Evolutionary conservation across 2,888 invertebrate genomes (phyloP), one percentile per base, ranked within the genome.

Genomic region (Caenorhabditis sp.): DNA sequence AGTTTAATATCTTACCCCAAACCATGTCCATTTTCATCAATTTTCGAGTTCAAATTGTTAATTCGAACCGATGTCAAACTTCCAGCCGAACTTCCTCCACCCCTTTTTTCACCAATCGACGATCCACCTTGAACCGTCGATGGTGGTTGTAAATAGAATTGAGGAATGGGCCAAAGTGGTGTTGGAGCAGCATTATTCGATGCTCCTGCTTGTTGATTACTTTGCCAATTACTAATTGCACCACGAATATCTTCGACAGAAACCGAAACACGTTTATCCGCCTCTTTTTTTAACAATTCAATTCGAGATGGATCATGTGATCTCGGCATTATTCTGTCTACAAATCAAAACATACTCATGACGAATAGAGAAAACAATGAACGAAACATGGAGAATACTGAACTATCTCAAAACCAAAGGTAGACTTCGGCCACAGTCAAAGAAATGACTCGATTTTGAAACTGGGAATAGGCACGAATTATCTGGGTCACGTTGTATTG

Each of bases 201-300:
- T 43, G 26, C 12, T 27, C 19, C 3, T 1, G 21, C 17, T 21
- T n/a, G 21, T n/a, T 24, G 36, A n/a, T 3, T 8, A n/a, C 3
- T 21, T 17, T 31, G 55, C 63, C 63, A 63, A 19, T 49, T 53
- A 8, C 23, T 65, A 14, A 75, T 37, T 1, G 66, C 64, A 23
- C 66, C 65, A 24, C 69, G 75, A 23, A 75, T 76, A 54, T 79
- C 77, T 55, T 79, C 79, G 5, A 79, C 79, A n/a, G 79, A 79
- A 17, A 77, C 70, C 12, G 79, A 79, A n/a, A 77, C 77, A 1
- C 79, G 69, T 61, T 73, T 73, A n/a, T 68, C 73, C 19, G 49
- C 43, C n/a, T 66, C 51, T 37, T 65, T 61, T 10, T 66, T 69
- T 6, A 79, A 66, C 10, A 77, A 66, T 10, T 71, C 67, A n/a